Conservation (phyloP, 2,113 vertebrate species). For the Nesogale talazaci region DNA sequence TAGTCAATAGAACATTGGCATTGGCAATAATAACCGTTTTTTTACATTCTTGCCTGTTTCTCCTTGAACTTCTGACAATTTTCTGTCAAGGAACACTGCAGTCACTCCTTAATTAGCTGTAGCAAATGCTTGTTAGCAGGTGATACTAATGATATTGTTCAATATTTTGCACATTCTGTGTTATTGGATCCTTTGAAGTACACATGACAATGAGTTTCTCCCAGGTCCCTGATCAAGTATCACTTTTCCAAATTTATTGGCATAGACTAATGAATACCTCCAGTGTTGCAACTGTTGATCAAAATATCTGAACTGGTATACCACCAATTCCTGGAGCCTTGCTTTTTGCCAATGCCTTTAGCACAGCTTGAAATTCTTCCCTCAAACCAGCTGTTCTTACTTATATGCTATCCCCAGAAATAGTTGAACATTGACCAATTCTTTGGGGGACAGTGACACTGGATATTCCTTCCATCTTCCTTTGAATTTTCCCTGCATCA, state of each 20-base stretch:
- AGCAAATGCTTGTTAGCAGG: neutral
- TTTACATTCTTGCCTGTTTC: neutral
- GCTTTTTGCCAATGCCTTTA: neutral
- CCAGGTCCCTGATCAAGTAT: neutral
- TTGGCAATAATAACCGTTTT: neutral
- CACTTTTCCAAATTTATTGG: neutral
- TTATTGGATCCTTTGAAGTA: neutral
- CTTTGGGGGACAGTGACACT: neutral
- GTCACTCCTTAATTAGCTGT: neutral
- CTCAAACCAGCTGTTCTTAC: neutral
- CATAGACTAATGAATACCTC: neutral
- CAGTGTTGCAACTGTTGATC: neutral
- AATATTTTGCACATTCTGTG: neutral
- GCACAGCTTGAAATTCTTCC: neutral
- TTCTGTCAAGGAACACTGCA: neutral
- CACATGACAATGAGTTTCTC: neutral
- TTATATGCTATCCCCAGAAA: neutral
- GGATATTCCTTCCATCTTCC: neutral
- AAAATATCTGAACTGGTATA: neutral
- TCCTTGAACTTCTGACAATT: neutral
- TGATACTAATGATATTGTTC: neutral
- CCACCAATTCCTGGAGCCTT: neutral
- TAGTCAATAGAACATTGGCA: neutral
- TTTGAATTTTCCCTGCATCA: neutral
- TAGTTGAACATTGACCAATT: neutral